Base-by-base conservation (phyloP, 1,140 invertebrate genomes). In the Diabrotica undecimpunctata region DNA sequence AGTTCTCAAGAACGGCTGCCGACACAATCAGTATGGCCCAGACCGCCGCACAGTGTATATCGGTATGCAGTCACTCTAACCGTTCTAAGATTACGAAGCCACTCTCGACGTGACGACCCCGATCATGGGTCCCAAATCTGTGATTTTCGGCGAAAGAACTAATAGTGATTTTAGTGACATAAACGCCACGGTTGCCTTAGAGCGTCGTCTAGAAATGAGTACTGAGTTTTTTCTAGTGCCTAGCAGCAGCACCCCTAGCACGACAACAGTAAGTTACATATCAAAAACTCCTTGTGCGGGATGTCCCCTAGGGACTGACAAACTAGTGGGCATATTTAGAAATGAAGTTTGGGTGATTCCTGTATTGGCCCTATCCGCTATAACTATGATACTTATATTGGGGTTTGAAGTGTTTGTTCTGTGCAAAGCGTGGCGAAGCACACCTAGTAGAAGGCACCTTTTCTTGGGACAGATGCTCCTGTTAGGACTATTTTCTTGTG, bases 391-490 rank as follows among this genome's bases (percentile, higher is more conserved):
- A 0, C 83, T 90, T 67, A 93, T 96, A 77, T 83, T 88, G 11
- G 85, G 88, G 13, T 95, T 96, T 74, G 94, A 96, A 80, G 86
- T 91, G 62, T 95, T 94, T 75, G 90, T 96, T n/a, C 81, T 96
- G 62, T 92, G 92, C 79, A 93, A 93, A 78, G 89, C 94, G 14
- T 87, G 89, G 79, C 86, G 89, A 25, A 90, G 90, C n/a, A 88
- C 88, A 2, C 91, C 91, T 0, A 91, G 88, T 72, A 86, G 93
- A 54, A 84, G 93, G 7, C 93, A 96, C 75, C 83, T 97, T 56
- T 94, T 97, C 76, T 83, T 97, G 13, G 95, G 95, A 12, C 95
- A 97, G 79, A 90, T 94, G 77, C 84, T 97, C 54, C 83, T 97
- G 11, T 83, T 96, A 62, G 94, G 93, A 2, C 82, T 97, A 13